Evolutionary conservation across 2,113 vertebrate genomes (phyloP), one percentile per base, ranked within the genome.

Genomic region (Morone chrysops): DNA sequence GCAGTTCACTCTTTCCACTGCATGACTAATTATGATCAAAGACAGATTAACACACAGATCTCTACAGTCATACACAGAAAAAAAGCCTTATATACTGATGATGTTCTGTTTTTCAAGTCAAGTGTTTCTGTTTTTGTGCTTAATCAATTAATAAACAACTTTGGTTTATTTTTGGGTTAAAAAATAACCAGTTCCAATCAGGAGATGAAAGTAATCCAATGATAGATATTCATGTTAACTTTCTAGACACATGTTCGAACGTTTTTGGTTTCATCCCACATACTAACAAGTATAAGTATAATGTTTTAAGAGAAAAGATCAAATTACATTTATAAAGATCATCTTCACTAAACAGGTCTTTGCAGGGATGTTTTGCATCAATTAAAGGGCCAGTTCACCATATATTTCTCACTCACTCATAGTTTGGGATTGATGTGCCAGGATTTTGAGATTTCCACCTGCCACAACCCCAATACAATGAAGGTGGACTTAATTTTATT

Each of bases 1-100:
- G 79, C 62, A 72, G 83, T 83, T 85, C 77, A 59, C 31, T 83
- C 70, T 70, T 79, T 81, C 41, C 38, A 22, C 70, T 63, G 84
- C 78, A 80, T 84, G 82, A 78, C 81, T 84, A 84, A 88, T 91
- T 67, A 69, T 75, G 78, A 88, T 92, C 72, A 83, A 85, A 86
- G 70, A 85, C 50, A 84, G 63, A 88, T 87, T 54, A 87, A 31
- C 73, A 85, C 80, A 83, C 62, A 41, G 62, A 79, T 83, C 61
- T 82, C 41, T 56, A 25, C 81, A 83, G 80, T 83, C 72, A 43
- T 43, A 70, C 45, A 61, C 8, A 51, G 7, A 38, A 79, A 75
- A 54, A 41, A 31, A 18, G 18, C 36, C 9, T 51, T 31, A 57
- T 80, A 83, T 70, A 63, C 47, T 14, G 65, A 86, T 70, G 62